Percentiles rank a stretch among this genome's conserved stretches.
Evolutionary conservation across 2,888 invertebrate genomes (phyloP).

Genomic region (Platerodrilus igneus): DNA sequence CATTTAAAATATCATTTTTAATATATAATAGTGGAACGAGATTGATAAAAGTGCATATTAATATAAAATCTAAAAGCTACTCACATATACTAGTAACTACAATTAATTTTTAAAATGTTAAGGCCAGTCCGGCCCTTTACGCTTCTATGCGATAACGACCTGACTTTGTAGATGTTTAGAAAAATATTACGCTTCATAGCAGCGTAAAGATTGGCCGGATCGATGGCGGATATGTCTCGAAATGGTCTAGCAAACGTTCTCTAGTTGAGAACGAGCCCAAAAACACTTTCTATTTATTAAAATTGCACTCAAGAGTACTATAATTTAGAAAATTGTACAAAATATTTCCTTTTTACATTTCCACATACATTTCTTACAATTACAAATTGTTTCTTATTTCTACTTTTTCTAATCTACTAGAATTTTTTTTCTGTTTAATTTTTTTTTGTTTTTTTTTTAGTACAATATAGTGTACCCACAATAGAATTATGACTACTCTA

Average conservation of each 20-base stretch:
- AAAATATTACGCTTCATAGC: slow-evolving; percentile 37
- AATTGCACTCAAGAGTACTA: slow-evolving; percentile 29
- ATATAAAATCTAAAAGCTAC: no score
- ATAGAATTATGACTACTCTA: no score
- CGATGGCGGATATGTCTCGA: slow-evolving; percentile 48
- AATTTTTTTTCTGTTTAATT: no score
- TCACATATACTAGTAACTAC: no score
- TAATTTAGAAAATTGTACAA: slow-evolving; percentile 17
- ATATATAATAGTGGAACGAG: no score
- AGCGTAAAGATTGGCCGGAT: slow-evolving; percentile 42
- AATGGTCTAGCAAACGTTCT: slow-evolving; percentile 45
- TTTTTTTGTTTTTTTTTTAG: no score
- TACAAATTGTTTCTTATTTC: no score
- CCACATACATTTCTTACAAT: neutral
- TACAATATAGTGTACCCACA: no score
- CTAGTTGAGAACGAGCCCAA: slow-evolving; percentile 30
- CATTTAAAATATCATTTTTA: no score
- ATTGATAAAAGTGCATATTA: no score
- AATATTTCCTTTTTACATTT: slow-evolving; percentile 8
- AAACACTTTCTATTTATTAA: slow-evolving; percentile 43
- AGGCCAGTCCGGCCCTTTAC: slow-evolving; percentile 41
- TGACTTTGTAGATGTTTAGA: slow-evolving; percentile 39
- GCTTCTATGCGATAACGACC: slow-evolving; percentile 48
- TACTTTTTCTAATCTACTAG: no score
- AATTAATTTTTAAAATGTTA: no score